Evolutionary conservation across 2,113 vertebrate genomes (phyloP), one percentile per base, ranked within the genome.

Genomic region (Steatornis caripensis): DNA sequence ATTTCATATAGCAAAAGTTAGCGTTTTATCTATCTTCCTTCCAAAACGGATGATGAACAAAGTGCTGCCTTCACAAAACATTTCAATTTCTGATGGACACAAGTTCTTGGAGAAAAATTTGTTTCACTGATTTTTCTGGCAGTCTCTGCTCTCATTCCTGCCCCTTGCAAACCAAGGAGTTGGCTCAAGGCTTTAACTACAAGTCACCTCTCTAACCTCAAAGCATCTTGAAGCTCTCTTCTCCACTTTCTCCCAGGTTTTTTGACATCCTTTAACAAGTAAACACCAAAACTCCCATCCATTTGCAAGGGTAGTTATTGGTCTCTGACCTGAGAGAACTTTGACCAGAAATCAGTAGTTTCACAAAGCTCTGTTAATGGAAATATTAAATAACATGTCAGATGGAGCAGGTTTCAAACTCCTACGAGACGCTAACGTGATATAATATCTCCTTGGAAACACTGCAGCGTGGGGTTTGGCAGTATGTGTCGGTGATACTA

Each of bases 371-470:
- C 62, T 79, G 4, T 81, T 94, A 94, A 55, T 92, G 69, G 89
- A 84, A 90, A 76, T 36, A 60, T 58, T 68, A 84, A 95, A 93
- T 85, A 87, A 54, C 54, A 18, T 65, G 89, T 96, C 93, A 96
- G 87, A 89, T 93, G 80, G 61, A 95, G 76, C 54, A 85, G 90
- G 51, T 91, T 93, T 96, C 70, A 32, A 22, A 91, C 84, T 97
- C 87, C 66, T 65, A 88, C 43, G 1, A 61, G 48, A 66, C 60
- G 5, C 34, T 70, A 51, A 70, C 34, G 22, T 96, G 95, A 80
- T 92, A 66, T 90, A 58, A 21, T 39, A 94, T 97, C 97, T 97
- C 97, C 96, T 93, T 96, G 97, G 97, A 97, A 98, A 98, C 89
- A 57, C 57, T 58, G 64, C 82, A 94, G 85, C 3, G 0, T 71